Conservation (phyloP, 2,888 invertebrate genomes). For the Parnassius mnemosyne region DNA sequence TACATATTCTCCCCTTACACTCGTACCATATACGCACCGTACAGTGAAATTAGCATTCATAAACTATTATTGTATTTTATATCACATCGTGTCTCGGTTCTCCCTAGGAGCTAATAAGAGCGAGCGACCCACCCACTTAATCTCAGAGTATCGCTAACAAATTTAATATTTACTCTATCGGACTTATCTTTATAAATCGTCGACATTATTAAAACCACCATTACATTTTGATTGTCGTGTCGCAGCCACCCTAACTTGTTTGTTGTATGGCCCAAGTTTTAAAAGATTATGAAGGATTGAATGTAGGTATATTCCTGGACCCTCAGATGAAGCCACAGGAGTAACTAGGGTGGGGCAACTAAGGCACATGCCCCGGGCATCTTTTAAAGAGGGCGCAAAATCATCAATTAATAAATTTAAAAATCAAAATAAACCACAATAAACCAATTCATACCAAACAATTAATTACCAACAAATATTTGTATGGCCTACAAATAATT, state of each 20-base stretch:
- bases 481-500: too few species aligned
- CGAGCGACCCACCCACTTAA: slow-evolving; percentile 66
- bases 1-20: too few species aligned
- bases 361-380: too few species aligned
- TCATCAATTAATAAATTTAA: too few species aligned
- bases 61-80: neutral
- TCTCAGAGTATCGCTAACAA: slow-evolving; percentile 76
- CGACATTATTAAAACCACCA: slow-evolving; percentile 79
- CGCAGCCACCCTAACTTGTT: slow-evolving; percentile 56
- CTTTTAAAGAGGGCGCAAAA: too few species aligned
- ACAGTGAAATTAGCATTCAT: neutral
- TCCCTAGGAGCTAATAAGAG: slow-evolving; percentile 31
- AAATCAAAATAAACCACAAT: too few species aligned
- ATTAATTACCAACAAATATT: too few species aligned
- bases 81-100: neutral
- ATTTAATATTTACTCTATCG: slow-evolving; percentile 77
- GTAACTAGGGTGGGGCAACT: too few species aligned
- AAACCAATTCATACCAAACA: too few species aligned
- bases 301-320: too few species aligned
- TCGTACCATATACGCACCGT: too few species aligned
- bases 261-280: slow-evolving; percentile 39
- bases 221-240: slow-evolving; percentile 73
- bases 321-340: too few species aligned
- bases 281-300: slow-evolving; percentile 19
- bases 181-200: slow-evolving; percentile 80